Conservation (phyloP, 30 jellyfish, hydroid and myxozoan genomes). For the Chrysaora quinquecirrha region DNA sequence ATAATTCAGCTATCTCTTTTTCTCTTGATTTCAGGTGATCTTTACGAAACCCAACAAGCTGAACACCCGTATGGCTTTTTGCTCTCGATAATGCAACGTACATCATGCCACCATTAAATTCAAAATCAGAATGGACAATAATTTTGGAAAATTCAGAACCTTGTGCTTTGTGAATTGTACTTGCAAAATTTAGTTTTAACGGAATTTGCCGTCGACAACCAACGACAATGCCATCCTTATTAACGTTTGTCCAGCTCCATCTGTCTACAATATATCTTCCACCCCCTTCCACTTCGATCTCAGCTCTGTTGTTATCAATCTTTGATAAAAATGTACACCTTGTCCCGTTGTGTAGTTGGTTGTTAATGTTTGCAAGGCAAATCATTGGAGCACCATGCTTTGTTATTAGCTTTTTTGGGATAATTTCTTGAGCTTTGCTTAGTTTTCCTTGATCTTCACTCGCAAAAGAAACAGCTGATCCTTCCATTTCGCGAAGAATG, state of each 20-base stretch:
- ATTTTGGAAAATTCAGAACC: background rate
- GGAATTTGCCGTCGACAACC: constrained; percentile 3
- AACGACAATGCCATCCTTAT: background rate
- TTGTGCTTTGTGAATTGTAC: constrained; percentile 1
- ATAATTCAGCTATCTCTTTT: background rate
- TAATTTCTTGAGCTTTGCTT: background rate
- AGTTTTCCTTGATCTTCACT: constrained; percentile 1
- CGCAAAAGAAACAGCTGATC: constrained; percentile 1
- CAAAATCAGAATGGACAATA: background rate
- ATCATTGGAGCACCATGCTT: background rate
- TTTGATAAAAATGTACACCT: background rate
- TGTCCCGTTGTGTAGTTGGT: constrained; percentile 5
- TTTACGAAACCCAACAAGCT: background rate
- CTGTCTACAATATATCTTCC: background rate
- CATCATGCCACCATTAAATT: constrained; percentile 1
- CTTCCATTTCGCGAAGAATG: constrained; percentile 4
- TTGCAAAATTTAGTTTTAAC: background rate
- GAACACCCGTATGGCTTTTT: constrained; percentile 4
- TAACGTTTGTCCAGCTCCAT: background rate
- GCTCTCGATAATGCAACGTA: background rate
- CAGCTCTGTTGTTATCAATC: background rate
- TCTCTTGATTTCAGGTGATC: background rate
- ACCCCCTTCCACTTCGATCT: constrained; percentile 1
- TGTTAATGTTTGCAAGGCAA: constrained; percentile 1
- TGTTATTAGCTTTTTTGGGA: background rate